Percentiles rank a stretch among this genome's conserved stretches.
These are phyloP conservation scores for Desmophyllum pertusum DNA, from an alignment of 92 coral and sea anemone species.

Conservation along the genomic window DNA sequence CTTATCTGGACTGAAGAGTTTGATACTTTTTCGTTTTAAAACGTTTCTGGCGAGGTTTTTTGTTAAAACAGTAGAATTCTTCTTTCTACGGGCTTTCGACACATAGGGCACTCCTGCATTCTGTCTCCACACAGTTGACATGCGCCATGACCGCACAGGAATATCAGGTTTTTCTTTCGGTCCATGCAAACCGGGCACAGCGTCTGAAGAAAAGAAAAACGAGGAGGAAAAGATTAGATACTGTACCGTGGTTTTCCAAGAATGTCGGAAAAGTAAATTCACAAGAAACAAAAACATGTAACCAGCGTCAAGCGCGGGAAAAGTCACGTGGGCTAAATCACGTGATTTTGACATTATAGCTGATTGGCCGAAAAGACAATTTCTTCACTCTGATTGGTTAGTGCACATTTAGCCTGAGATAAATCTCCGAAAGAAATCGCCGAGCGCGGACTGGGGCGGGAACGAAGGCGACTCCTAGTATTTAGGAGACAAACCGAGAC, in stretches of 20 bases:
- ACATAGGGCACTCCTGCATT: conserved; percentile 99
- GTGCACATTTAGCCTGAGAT: too few species aligned
- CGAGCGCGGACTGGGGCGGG: too few species aligned
- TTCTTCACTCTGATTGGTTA: too few species aligned
- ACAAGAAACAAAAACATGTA: background rate
- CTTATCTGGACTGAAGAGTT: background rate
- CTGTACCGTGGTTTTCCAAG: background rate
- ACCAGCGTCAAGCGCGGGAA: too few species aligned
- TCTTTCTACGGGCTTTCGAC: conserved; percentile 94
- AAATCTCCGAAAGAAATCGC: too few species aligned
- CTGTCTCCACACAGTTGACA: conserved; percentile 98
- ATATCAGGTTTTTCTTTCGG: conserved; percentile 93
- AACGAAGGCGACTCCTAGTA: too few species aligned
- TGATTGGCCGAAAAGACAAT: too few species aligned
- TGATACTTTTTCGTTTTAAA: background rate
- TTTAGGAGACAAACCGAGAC: too few species aligned
- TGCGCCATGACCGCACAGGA: conserved; percentile 97
- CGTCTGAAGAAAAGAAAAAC: conserved; percentile 64
- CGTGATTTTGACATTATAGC: too few species aligned
- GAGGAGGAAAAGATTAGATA: background rate
- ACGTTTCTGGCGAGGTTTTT: background rate
- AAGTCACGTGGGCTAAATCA: too few species aligned
- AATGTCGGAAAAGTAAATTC: background rate
- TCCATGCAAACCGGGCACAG: conserved; percentile 99
- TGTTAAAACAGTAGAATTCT: conserved; percentile 82